Evolutionary conservation across 2,797 vertebrate genomes (phyloP).

Genomic region (Enteromius trimaculatus): DNA sequence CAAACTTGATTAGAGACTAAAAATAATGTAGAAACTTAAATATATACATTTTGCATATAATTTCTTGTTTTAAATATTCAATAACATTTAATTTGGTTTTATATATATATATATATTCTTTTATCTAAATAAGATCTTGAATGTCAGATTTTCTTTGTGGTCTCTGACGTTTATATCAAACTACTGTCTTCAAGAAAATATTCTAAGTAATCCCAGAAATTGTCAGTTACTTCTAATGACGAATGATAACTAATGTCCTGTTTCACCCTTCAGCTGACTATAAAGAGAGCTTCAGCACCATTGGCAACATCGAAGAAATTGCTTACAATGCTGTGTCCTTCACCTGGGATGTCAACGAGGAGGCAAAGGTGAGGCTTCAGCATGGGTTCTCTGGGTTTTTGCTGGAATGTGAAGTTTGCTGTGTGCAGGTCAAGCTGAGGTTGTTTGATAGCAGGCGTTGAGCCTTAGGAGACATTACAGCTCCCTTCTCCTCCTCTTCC

Average conservation of each 20-base stretch:
- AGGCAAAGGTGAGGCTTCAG: constrained; percentile 87
- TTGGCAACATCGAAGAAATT: constrained; percentile 97
- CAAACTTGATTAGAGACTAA: neutral
- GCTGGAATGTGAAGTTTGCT: neutral
- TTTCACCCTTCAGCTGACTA: constrained; percentile 85
- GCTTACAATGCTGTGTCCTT: constrained; percentile 98
- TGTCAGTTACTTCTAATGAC: neutral
- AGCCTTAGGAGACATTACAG: constrained; percentile 5
- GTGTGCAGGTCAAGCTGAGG: neutral
- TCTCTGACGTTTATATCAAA: neutral
- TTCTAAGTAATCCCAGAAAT: neutral
- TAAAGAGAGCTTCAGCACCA: constrained; percentile 98
- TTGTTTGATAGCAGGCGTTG: neutral
- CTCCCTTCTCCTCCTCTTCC: constrained; percentile 17
- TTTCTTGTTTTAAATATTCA: neutral
- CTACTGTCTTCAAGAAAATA: neutral
- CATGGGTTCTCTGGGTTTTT: neutral
- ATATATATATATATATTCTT: neutral
- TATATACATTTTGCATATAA: neutral
- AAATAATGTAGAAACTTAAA: neutral
- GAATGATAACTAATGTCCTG: neutral
- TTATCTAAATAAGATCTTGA: neutral
- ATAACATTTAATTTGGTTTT: neutral
- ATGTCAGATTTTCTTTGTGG: neutral
- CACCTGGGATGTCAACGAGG: constrained; percentile 98